phyloP scores from a whole-genome alignment of 2,888 invertebrate genomes.

The Apotomis capreana region DNA sequence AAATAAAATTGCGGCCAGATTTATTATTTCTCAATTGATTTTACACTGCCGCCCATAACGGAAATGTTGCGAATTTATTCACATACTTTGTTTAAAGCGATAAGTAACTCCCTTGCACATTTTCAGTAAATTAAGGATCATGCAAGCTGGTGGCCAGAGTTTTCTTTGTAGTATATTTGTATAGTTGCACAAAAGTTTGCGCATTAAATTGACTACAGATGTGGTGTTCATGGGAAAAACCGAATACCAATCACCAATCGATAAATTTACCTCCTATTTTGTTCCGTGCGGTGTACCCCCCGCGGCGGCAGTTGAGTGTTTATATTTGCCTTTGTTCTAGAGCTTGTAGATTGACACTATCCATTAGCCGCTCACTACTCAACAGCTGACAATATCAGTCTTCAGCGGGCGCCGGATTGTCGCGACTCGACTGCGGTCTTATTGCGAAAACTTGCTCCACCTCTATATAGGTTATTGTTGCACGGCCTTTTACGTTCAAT shows the following conservation, averaged over 20 bases:
- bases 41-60: too few species aligned
- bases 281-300: not conserved
- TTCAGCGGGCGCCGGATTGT: slow-evolving; percentile 61
- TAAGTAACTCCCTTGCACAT: too few species aligned
- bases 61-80: too few species aligned
- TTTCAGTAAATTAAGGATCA: too few species aligned
- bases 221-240: too few species aligned
- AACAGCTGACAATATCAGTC: slow-evolving; percentile 27
- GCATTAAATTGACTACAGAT: too few species aligned
- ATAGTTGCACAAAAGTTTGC: too few species aligned
- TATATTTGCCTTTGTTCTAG: slow-evolving; percentile 7
- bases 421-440: slow-evolving; percentile 59
- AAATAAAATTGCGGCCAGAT: too few species aligned
- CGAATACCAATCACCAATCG: too few species aligned
- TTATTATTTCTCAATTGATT: too few species aligned
- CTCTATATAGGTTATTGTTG: slow-evolving; percentile 70
- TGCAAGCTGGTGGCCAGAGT: too few species aligned
- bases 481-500: slow-evolving; percentile 66
- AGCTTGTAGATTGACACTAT: slow-evolving; percentile 21
- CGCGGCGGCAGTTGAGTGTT: not conserved
- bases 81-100: not conserved
- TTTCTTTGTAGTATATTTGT: too few species aligned
- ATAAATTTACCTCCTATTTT: not conserved
- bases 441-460: slow-evolving; percentile 64
- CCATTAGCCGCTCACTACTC: slow-evolving; percentile 25